These are phyloP conservation scores for Crotophaga sulcirostris DNA, from an alignment of 2,113 vertebrate species.

Conservation along the genomic window DNA sequence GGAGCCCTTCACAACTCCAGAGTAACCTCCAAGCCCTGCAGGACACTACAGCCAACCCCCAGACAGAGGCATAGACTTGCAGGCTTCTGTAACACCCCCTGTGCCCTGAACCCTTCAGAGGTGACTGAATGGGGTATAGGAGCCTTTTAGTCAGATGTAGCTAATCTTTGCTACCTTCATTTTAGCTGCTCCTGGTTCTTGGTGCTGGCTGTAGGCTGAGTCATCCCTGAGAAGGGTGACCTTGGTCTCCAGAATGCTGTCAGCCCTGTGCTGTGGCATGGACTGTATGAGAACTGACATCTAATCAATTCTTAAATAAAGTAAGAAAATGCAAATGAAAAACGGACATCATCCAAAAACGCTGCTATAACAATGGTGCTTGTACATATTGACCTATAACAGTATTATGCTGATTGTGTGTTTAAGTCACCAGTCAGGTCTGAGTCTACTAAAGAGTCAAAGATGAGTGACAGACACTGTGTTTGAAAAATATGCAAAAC, in stretches of 20 bases:
- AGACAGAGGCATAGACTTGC: background rate
- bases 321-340: background rate
- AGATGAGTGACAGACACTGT: background rate
- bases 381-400: background rate
- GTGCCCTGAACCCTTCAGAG: background rate
- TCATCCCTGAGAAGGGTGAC: background rate
- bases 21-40: background rate
- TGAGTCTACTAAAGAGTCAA: background rate
- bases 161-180: background rate
- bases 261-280: background rate
- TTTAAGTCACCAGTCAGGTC: background rate
- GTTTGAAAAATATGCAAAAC: background rate
- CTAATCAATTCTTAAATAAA: background rate
- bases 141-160: background rate
- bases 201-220: background rate
- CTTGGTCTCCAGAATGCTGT: background rate
- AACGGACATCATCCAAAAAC: background rate
- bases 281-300: background rate
- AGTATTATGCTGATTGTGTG: background rate
- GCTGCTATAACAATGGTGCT: background rate
- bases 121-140: background rate
- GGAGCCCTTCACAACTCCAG: background rate
- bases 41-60: background rate
- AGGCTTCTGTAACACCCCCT: background rate
- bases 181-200: background rate